Conservation (phyloP, 2,113 vertebrate species). For the Colossoma macropomum region DNA sequence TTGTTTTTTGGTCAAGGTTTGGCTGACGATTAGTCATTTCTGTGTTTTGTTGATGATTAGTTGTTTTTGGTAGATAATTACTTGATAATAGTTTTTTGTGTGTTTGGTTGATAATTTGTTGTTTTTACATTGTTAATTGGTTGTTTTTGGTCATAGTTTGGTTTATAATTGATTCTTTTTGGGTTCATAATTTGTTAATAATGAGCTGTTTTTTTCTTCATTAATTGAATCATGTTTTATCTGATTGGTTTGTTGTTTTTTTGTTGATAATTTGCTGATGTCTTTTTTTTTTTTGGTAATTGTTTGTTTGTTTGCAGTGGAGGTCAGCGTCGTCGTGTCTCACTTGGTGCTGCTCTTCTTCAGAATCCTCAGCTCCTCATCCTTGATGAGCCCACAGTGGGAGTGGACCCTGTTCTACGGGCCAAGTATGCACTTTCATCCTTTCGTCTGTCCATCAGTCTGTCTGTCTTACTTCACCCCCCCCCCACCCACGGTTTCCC, state of each 20-base stretch:
- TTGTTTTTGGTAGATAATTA: not conserved
- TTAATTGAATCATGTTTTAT: not conserved
- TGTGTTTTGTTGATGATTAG: too few relatives aligned
- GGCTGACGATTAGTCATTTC: not conserved
- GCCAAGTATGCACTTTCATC: conserved; percentile 67
- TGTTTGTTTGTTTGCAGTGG: conserved; percentile 65
- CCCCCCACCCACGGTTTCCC: too few relatives aligned
- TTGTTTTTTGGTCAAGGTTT: not conserved
- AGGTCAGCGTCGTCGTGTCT: conserved; percentile 77
- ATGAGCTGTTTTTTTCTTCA: too few relatives aligned
- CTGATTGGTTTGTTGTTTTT: not conserved
- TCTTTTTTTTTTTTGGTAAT: conserved; percentile 3
- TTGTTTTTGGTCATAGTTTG: not conserved
- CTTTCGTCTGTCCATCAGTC: not conserved
- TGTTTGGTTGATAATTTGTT: not conserved
- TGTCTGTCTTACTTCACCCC: not conserved
- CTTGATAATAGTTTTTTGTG: not conserved
- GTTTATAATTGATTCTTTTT: not conserved
- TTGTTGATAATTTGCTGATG: not conserved
- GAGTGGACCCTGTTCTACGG: conserved; percentile 81
- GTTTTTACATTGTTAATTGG: not conserved
- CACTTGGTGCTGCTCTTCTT: conserved; percentile 78
- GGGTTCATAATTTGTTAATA: too few relatives aligned
- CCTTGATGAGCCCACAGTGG: conserved; percentile 81
- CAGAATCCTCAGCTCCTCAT: conserved; percentile 82